phyloP scores from a whole-genome alignment of 53 echinoderm and acorn worm species.

The Patiria pectinifera region DNA sequence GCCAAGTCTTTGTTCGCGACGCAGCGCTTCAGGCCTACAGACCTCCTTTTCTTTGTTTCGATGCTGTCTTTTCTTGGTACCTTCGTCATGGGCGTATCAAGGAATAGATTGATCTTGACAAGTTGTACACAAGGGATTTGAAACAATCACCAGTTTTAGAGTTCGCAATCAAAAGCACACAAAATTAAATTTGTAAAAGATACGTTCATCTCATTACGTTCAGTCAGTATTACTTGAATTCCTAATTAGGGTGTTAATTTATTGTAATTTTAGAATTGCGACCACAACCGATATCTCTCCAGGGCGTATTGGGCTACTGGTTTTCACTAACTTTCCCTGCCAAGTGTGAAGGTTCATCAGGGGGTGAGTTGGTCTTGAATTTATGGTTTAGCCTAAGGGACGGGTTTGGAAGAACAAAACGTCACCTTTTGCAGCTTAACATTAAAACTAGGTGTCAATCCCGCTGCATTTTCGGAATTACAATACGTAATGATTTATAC shows the following conservation, averaged over 20 bases:
- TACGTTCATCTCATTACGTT: neutral
- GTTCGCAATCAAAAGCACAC: neutral
- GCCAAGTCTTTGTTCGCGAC: neutral
- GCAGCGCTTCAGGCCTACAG: neutral
- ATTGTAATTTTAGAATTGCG: neutral
- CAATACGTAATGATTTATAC: no score
- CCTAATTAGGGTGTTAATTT: neutral
- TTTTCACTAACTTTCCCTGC: neutral
- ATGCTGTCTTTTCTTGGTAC: neutral
- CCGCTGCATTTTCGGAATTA: neutral
- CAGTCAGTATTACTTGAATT: neutral
- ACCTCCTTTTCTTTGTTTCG: conserved; percentile 1
- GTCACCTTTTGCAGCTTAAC: neutral
- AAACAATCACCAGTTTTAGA: neutral
- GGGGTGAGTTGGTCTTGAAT: neutral
- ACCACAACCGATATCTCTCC: neutral
- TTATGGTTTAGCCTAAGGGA: no score
- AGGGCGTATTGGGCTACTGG: neutral
- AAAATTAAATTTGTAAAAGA: conserved; percentile 18
- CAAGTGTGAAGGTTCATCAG: neutral
- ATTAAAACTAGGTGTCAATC: neutral
- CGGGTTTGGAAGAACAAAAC: no score
- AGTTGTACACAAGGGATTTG: conserved; percentile 4
- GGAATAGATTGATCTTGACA: neutral
- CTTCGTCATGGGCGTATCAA: neutral